Evolutionary conservation across 1,140 invertebrate genomes (phyloP), one percentile per base, ranked within the genome.

Genomic region (Leptinotarsa undecemlineata): DNA sequence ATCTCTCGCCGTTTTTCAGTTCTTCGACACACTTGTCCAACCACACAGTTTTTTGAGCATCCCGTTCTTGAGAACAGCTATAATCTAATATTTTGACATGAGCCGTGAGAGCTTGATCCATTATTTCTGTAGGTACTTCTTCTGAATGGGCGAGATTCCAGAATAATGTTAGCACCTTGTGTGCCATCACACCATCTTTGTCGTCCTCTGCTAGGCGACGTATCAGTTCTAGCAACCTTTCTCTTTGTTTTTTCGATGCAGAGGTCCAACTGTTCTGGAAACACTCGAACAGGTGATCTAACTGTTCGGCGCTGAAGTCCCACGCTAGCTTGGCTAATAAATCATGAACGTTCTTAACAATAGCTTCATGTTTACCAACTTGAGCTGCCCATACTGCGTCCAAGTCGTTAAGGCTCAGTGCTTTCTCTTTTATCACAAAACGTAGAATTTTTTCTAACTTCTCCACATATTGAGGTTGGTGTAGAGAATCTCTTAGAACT

Each of bases 81-180:
- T 98, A 99, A 87, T 99, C 97, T 48, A 99, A 88, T 84, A 99
- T 99, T 89, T 99, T 99, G 8, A 98, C 95, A 85, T 99, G 96
- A 77, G 97, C 96, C 66, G 91, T 92, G 67, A 99, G 86, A 2
- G 97, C 97, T 83, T 98, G 96, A 86, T 99, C 97, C 91, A 99
- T 96, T 77, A 99, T 98, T 86, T 99, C 97, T 3, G 95, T 98
- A 68, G 96, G 94, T 61, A 98, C 94, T 86, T 99, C 96, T 82
- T 97, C 94, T 71, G 95, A 96, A 86, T 98, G 96, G 20, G 97
- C 96, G 82, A 99, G 89, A 84, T 97, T 98, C 97, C 97, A 99
- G 84, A 99, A 94, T 19, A 99, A 87, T 70, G 96, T 96, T 76
- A 99, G 88, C n/a, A 98, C 93, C 89, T 99, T 99, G 84, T 98